Evolutionary conservation across 1,140 invertebrate genomes (phyloP), one percentile per base, ranked within the genome.

Genomic region (Pogonomyrmex californicus): DNA sequence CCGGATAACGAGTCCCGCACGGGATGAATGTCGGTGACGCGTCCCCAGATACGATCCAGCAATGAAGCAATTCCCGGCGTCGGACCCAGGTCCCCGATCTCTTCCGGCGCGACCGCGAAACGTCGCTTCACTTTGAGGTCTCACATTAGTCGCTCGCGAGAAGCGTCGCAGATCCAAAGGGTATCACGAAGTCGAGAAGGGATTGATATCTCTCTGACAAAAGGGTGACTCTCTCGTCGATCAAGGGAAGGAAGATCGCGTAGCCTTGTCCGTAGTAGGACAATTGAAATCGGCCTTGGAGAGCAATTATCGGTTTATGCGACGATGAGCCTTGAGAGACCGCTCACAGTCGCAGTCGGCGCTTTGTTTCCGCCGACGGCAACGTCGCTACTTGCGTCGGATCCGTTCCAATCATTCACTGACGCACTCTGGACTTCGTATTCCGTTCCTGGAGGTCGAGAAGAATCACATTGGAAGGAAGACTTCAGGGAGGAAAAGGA

Each of bases 11-110:
- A 87, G 54, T 89, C 86, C 85, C 90, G 86, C 62, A 83, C 81
- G 90, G 88, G 89, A 86, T 87, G 90, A 91, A 91, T 90, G 85
- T 91, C 86, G 78, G 44, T 87, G 81, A 70, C 66, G 79, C 86
- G 86, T 71, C 54, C 85, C 85, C 71, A 17, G 83, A 76, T 75
- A 70, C 71, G 66, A 86, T 79, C 70, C 79, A 86, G 70, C 51
- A 54, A 66, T 77, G 86, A 63, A 86, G 68, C 62, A 58, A 60
- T 47, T 36, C 73, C 70, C n/a, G 58, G 47, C 63, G 54, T 44
- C 73, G 75, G 9, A 49, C 62, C 77, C 54, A 62, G 62, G 73
- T 23, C 2, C 56, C 36, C 86, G 77, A 54, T 62, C 51, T 76
- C 30, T 56, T 41, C 60, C 51, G 65, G 63, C 66, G 47, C 51